Conservation (phyloP, 1,140 invertebrate genomes). For the Danaus melanippus region DNA sequence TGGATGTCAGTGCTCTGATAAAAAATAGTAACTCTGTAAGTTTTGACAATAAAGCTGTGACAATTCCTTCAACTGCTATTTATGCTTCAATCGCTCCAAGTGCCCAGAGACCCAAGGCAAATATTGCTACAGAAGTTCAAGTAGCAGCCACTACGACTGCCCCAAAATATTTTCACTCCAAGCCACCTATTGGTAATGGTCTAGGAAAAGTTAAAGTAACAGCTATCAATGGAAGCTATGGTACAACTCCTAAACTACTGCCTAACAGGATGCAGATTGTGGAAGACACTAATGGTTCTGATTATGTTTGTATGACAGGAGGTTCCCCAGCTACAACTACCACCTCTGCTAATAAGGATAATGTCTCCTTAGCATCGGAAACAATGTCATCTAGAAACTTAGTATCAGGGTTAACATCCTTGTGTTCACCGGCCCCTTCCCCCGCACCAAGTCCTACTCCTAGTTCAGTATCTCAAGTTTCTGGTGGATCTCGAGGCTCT, state of each 20-base stretch:
- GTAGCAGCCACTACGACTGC: constrained; percentile 40
- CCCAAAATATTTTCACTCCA: constrained; percentile 67
- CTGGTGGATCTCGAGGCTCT: constrained; percentile 62
- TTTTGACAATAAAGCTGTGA: constrained; percentile 64
- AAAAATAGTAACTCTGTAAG: constrained; percentile 57
- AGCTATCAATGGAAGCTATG: constrained; percentile 46
- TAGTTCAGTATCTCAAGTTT: constrained; percentile 68
- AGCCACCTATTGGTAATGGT: constrained; percentile 48
- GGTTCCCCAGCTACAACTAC: constrained; percentile 61
- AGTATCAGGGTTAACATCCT: constrained; percentile 48
- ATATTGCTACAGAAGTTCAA: constrained; percentile 67
- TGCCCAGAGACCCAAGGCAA: constrained; percentile 70
- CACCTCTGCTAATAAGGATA: constrained; percentile 47
- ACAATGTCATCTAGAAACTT: constrained; percentile 50
- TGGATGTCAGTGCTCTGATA: constrained; percentile 56
- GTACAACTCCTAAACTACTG: constrained; percentile 33
- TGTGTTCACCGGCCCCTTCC: constrained; percentile 58
- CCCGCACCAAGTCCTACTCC: constrained; percentile 69
- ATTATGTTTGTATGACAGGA: constrained; percentile 81
- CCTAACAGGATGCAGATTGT: constrained; percentile 61
- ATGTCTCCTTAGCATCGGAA: constrained; percentile 47
- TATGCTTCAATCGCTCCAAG: constrained; percentile 70
- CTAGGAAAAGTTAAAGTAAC: constrained; percentile 44
- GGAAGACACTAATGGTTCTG: constrained; percentile 78
- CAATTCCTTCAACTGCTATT: constrained; percentile 66